A percentile compares a stretch with the other conserved stretches of the same genome.
phyloP scores from a whole-genome alignment of 2,113 vertebrate species.

The Hystrix cristata region DNA sequence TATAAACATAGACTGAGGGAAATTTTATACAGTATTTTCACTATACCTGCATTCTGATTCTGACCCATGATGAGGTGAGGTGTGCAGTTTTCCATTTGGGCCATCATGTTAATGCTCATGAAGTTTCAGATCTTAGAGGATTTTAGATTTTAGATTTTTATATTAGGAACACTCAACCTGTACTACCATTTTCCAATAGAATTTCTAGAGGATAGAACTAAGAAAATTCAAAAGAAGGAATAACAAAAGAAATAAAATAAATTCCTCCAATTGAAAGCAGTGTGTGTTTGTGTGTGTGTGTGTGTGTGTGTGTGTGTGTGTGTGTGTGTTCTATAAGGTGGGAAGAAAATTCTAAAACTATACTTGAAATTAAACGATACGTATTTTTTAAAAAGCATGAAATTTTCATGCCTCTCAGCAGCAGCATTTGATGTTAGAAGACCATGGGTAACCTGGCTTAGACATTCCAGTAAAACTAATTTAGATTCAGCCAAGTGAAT shows the following conservation, averaged over 20 bases:
- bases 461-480: not conserved
- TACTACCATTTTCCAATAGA: not conserved
- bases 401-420: not conserved
- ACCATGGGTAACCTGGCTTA: not conserved
- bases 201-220: not conserved
- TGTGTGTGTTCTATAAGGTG: not conserved
- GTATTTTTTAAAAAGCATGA: not conserved
- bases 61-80: not conserved
- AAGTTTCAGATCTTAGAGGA: not conserved
- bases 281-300: not conserved
- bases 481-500: not conserved
- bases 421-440: not conserved
- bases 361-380: not conserved
- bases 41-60: not conserved
- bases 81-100: not conserved
- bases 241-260: constrained; percentile 16
- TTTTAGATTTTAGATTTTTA: not conserved
- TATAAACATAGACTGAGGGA: not conserved
- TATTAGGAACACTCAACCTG: not conserved
- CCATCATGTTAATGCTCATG: not conserved
- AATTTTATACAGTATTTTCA: not conserved
- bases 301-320: not conserved
- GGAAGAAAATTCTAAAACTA: not conserved
- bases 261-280: not conserved
- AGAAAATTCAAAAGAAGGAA: not conserved